Conservation (phyloP, 2,888 invertebrate species). For the Plutella xylostella region DNA sequence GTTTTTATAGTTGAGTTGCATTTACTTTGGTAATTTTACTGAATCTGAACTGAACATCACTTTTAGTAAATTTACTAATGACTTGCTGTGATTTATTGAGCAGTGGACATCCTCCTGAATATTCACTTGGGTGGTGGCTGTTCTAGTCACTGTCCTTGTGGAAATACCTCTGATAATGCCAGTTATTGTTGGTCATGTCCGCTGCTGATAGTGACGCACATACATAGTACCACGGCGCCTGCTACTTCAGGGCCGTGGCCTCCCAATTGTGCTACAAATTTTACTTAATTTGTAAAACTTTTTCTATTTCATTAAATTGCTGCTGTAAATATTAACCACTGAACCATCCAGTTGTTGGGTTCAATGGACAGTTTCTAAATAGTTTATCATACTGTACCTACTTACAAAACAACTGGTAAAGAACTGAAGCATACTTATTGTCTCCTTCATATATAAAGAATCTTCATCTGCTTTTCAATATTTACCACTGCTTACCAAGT, state of each 20-base stretch:
- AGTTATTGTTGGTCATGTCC: conserved; percentile 26
- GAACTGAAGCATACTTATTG: neutral
- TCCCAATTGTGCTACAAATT: conserved; percentile 65
- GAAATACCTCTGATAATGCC: conserved; percentile 39
- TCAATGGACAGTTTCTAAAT: no score
- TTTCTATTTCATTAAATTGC: neutral
- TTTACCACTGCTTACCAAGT: neutral
- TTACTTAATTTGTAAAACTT: neutral
- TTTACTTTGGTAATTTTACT: no score
- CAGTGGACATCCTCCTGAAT: conserved; percentile 35
- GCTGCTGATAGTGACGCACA: conserved; percentile 51
- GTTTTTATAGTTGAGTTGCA: no score
- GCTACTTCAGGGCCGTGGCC: conserved; percentile 47
- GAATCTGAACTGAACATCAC: no score
- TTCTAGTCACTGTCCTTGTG: conserved; percentile 46
- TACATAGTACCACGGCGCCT: conserved; percentile 61
- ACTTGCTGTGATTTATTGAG: no score
- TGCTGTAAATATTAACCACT: no score
- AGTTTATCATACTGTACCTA: no score
- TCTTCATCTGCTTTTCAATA: neutral
- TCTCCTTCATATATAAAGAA: neutral
- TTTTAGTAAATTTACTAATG: no score
- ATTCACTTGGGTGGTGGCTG: conserved; percentile 46
- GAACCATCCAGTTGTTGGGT: no score
- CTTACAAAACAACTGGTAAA: neutral